Evolutionary conservation across 1,140 invertebrate species (phyloP).

Genomic region (Tetragnatha versicolor): DNA sequence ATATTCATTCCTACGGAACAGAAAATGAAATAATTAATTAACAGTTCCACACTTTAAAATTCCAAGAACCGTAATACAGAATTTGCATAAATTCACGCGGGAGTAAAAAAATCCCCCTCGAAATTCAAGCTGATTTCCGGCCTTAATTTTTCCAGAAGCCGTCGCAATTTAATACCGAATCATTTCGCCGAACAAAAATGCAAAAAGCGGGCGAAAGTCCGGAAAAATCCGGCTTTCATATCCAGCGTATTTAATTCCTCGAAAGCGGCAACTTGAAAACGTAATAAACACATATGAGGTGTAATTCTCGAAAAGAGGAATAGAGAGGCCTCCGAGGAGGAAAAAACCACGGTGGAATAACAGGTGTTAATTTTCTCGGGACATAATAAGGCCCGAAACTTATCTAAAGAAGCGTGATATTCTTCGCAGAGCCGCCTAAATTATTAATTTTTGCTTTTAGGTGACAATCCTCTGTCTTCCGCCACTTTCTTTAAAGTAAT

Average conservation of each 20-base stretch:
- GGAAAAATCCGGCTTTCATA: conserved; percentile 3
- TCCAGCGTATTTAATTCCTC: conserved; percentile 29
- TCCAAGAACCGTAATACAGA: too few relatives aligned
- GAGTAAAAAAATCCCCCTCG: too few relatives aligned
- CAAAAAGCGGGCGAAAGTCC: background rate
- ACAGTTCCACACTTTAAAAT: too few relatives aligned
- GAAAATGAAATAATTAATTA: too few relatives aligned
- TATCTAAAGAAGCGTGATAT: conserved; percentile 54
- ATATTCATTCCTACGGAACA: too few relatives aligned
- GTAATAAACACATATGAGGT: conserved; percentile 55
- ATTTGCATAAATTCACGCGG: too few relatives aligned
- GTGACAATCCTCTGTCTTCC: conserved; percentile 52
- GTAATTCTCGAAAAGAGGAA: conserved; percentile 37
- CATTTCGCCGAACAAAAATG: too few relatives aligned
- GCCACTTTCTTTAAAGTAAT: conserved; percentile 53
- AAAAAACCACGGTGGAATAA: conserved; percentile 43
- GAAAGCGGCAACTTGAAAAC: conserved; percentile 40
- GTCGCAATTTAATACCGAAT: too few relatives aligned
- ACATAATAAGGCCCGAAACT: conserved; percentile 52
- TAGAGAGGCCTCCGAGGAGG: background rate
- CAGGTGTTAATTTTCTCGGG: conserved; percentile 54
- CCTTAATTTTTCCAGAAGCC: too few relatives aligned
- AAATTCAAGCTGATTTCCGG: too few relatives aligned
- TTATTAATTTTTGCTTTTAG: conserved; percentile 54
- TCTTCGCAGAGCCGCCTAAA: conserved; percentile 23